These are phyloP conservation scores for Pheucticus melanocephalus DNA, from an alignment of 2,113 vertebrate species.

Conservation along the genomic window DNA sequence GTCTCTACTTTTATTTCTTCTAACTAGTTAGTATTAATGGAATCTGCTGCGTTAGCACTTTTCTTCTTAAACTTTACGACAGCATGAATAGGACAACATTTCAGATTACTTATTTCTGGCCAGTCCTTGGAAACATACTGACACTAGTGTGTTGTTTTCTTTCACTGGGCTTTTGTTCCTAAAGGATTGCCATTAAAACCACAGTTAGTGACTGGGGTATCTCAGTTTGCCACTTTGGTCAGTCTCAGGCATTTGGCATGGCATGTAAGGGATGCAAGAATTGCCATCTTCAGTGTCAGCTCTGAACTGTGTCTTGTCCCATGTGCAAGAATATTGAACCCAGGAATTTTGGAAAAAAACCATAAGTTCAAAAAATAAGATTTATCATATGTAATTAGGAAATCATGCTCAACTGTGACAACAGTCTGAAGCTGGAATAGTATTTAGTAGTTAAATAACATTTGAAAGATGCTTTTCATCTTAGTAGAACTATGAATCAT, in stretches of 20 bases:
- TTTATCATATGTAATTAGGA: neutral
- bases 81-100: neutral
- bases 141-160: neutral
- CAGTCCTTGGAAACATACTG: neutral
- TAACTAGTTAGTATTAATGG: neutral
- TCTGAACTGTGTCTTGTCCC: neutral
- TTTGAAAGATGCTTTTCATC: neutral
- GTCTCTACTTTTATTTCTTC: neutral
- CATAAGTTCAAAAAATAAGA: neutral
- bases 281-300: neutral
- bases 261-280: neutral
- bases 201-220: neutral
- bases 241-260: neutral
- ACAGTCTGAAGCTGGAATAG: neutral
- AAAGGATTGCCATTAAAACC: neutral
- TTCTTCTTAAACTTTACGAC: neutral
- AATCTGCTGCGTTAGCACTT: slow-evolving; percentile 15
- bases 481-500: neutral
- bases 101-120: neutral
- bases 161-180: slow-evolving; percentile 4
- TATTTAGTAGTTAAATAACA: neutral
- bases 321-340: neutral
- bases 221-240: neutral
- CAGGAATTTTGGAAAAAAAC: neutral
- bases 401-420: neutral